Evolutionary conservation across 2,888 invertebrate species (phyloP), one percentile per base, ranked within the genome.

Genomic region (Eupithecia exiguata): DNA sequence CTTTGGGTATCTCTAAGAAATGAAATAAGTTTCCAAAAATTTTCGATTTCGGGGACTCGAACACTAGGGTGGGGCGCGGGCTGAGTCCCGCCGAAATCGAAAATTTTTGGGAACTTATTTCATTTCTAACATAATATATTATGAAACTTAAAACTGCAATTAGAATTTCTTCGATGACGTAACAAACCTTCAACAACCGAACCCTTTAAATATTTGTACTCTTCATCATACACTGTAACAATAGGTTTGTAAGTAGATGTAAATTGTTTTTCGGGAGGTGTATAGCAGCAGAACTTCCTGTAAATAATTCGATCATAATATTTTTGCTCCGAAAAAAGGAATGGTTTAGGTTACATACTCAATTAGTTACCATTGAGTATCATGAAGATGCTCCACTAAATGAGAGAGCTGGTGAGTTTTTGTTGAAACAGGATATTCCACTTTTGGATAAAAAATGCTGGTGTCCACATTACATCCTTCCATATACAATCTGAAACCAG

Each of bases 381-480:
- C 90, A 83, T 99, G 98, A 77, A 98, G 97, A 98, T 98, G 98
- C 80, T 95, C 95, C n/a, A 98, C 95, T 16, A 97, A 90, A 14
- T 98, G 96, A 0, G 97, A 96, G 35, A 99, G 95, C 95, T 97
- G 96, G 0, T 97, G 96, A 0, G 99, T 99, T 46, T 97, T 97
- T 16, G 96, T 95, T 0, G 98, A 97, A 0, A 99, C 98, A 0
- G 99, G 99, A 84, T 96, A 97, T 70, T 96, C 87, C 0, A 98
- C 92, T 74, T 94, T 89, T 0, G 97, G 97, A 87, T 98, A 98
- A 0, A 99, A 88, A 16, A 95, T 95, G 79, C 96, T 95, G 1
- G 97, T 76, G 96, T 95, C 68, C 35, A 71, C 53, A 71, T 68
- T 68, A 40, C 96, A 90, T 6, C 99, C 99, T 77, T 95, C 94